Evolutionary conservation across 1,140 invertebrate species (phyloP).

Genomic region (Atopsyche davidsoni): DNA sequence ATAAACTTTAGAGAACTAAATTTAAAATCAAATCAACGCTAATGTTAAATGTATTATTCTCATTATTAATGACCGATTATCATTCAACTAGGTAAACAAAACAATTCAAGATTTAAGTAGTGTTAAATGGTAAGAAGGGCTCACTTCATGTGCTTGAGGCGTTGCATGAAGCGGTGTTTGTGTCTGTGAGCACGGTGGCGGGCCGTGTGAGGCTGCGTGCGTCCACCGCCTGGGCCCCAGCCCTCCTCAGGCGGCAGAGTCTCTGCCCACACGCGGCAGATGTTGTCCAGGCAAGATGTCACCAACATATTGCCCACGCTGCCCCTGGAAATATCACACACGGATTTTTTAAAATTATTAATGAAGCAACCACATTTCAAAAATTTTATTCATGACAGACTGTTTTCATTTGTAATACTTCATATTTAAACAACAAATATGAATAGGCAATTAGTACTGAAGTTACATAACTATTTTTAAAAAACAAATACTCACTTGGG

Average conservation of each 20-base stretch:
- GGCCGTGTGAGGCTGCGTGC: constrained; percentile 39
- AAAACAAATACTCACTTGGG: constrained; percentile 67
- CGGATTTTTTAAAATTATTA: neutral
- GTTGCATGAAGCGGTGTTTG: constrained; percentile 93
- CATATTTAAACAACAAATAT: too few species aligned
- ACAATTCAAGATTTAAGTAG: constrained; percentile 15
- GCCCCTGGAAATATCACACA: constrained; percentile 55
- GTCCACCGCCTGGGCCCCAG: constrained; percentile 40
- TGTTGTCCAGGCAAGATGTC: constrained; percentile 97
- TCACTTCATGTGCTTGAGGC: constrained; percentile 93
- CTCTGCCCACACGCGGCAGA: constrained; percentile 97
- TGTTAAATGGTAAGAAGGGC: constrained; percentile 32
- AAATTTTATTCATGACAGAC: too few species aligned
- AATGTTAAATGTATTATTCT: too few species aligned
- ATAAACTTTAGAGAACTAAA: too few species aligned
- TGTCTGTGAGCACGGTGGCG: constrained; percentile 78
- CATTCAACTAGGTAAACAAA: too few species aligned
- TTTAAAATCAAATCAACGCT: too few species aligned
- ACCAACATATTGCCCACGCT: constrained; percentile 97
- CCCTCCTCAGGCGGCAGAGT: constrained; percentile 92
- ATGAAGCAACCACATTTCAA: too few species aligned
- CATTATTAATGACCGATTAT: too few species aligned
- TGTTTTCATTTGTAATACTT: too few species aligned
- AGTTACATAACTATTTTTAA: too few species aligned
- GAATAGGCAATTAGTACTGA: too few species aligned